Base-by-base conservation (phyloP, 2,888 invertebrate species). In the Drosophila falleni region DNA sequence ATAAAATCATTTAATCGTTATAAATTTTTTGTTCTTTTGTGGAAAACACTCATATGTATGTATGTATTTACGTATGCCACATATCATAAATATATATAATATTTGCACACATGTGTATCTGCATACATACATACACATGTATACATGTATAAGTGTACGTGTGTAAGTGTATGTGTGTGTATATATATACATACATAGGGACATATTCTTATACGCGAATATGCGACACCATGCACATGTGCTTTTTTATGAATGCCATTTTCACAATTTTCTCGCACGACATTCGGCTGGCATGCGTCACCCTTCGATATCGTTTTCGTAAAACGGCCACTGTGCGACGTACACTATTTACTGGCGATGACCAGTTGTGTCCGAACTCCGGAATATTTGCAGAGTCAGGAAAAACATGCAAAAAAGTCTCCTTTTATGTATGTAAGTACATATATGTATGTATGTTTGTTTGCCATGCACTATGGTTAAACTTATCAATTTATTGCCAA, bases 351-450 rank as follows among this genome's bases (percentile, higher is more conserved):
- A 78, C 78, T 72, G 78, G 61, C 75, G 71, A 55, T 80, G 80
- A 71, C 80, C 80, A 81, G 78, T 78, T 80, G 81, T 80, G 75
- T 54, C 72, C 75, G 56, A 75, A 78, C 73, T 81, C 72, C 75
- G 56, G 78, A 78, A 78, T 81, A 78, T 80, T 79, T 80, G 80
- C 80, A 75, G 75, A 68, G 78, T 75, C 81, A 81, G 75, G 61
- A 71, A 78, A 80, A 81, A 58, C 66, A 54, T 42, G 69, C 70
- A 78, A 78, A 81, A 78, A 80, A 23, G 55, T 70, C 63, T 56
- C 53, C 54, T 71, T 76, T 76, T 74, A 50, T 70, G 70, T 70
- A 62, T 37, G 41, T 58, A 62, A 44, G 50, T 33, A 31, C 5
- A 19, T 49, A 19, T 29, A 19, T 29, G 23, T 29, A 19, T 29